Evolutionary conservation across 2,113 vertebrate species (phyloP), one percentile per base, ranked within the genome.

Genomic region (Collichthys lucidus): DNA sequence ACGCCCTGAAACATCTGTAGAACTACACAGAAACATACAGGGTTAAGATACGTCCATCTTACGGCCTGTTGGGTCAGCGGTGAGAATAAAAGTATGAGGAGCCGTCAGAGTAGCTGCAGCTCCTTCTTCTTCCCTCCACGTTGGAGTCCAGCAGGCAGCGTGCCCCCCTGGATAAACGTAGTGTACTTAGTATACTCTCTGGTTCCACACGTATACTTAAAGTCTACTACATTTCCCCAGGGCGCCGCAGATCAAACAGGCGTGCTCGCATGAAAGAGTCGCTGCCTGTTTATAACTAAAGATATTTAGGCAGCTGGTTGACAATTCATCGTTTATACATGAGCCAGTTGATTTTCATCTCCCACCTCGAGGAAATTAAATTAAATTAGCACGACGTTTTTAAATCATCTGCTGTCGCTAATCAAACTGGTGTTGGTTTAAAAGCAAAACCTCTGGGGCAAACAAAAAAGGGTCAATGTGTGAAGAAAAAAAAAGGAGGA

Each of bases 131-230:
- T 11, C 29, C n/a, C 29, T 73, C 56, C 8, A 1, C 61, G 56
- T 70, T n/a, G 8, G 11, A 19, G 79, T 74, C 62, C 72, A 35
- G 92, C 77, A 85, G 90, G 65, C 62, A 67, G 79, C 79, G 77
- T 64, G 72, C 77, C 52, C 71, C 89, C 92, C 91, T 93, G 92
- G 89, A 93, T 93, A 94, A 95, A 94, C 92, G 90, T 95, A 95
- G 94, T 95, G 92, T 94, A 94, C 94, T 95, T 94, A 94, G 94
- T 94, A 95, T 95, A 95, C 94, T 89, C 84, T 80, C 68, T 88
- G 49, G 35, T 89, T 87, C 77, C 88, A 83, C 88, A 94, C 86
- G 93, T 95, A 95, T 95, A 95, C 94, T 92, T 88, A 75, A 92
- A 94, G 94, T 94, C 93, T 89, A 94, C 94, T 95, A 95, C 94